Base-by-base conservation (phyloP, 2,113 vertebrate species). In the Bubo scandiacus region DNA sequence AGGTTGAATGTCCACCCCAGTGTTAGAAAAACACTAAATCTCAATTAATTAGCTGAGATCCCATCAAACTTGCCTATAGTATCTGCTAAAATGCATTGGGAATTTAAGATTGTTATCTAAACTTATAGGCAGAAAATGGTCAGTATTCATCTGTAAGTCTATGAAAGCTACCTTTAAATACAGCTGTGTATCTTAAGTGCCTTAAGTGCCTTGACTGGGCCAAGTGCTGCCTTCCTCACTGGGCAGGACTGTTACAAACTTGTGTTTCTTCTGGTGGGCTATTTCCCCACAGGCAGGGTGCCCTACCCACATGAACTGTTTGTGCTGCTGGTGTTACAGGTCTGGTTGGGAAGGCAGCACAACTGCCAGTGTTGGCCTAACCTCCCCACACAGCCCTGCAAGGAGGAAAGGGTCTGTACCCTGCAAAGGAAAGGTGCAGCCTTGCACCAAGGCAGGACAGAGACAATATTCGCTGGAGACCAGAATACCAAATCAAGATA, bases 31-130 rank as follows among this genome's bases (percentile, higher is more conserved):
- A 49, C 30, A 81, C n/a, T 62, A 34, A 75, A 92, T 89, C 55
- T 90, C 63, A 81, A 80, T 83, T 88, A 86, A 93, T 94, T 94
- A 81, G 42, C 49, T 74, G 58, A 78, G 63, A 81, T 79, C 26
- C 21, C 51, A 40, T 77, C 70, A 86, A 61, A 68, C 32, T 66
- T 68, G 15, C 29, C 13, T 87, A 51, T 45, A 52, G 23, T 65
- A 63, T 79, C 52, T 66, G 57, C 21, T 86, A 43, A 92, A 88
- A 89, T 55, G 10, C 47, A 49, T 7, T 71, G n/a, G 14, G 62
- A 84, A 3, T 70, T 90, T 71, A 36, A 94, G 38, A 20, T 91
- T 83, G 34, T 55, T 80, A 77, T 36, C 43, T 62, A 77, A 95
- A 94, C 21, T 77, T 65, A 58, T 6, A 70, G 59, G 52, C 38